Evolutionary conservation across 2,888 invertebrate species (phyloP), one percentile per base, ranked within the genome.

Genomic region (Aquatica leii): DNA sequence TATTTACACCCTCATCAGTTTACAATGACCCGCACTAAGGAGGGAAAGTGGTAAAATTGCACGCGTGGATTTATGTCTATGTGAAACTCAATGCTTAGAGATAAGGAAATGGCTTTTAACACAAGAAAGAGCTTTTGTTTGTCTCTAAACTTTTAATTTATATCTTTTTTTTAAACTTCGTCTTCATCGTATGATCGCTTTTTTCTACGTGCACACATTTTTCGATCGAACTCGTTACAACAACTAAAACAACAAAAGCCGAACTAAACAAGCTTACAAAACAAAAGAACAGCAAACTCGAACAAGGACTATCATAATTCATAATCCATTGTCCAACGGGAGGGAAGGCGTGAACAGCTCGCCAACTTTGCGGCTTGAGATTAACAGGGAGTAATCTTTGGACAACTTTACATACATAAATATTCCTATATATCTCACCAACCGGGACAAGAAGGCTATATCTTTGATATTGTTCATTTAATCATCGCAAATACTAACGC

Each of bases 1-100:
- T 85, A 85, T 86, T 86, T 85, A 86, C 86, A 83, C 86, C 86
- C 86, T 86, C 86, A 86, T 87, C 86, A 86, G 86, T 87, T 86
- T 86, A 86, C 85, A 85, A 86, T 86, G 86, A 86, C 86, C 86
- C 85, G 64, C 68, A 67, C 69, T 66, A 64, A 61, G 48, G 65
- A 56, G 62, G 61, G 62, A 67, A 69, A 71, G 67, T 65, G 68
- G 68, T 68, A 68, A 71, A 68, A 73, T 72, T 72, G 65, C 69
- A 72, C 66, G 68, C 70, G 61, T 65, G 73, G 70, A 76, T 77
- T 77, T 77, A 77, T 75, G 75, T 70, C 74, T 74, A 76, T 74
- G 75, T 73, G 78, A 77, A 77, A 78, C 76, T 74, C 74, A 75
- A 78, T 75, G 73, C 76, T 71, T 71, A 66, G 67, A 71, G 68